These are phyloP conservation scores for Pionites leucogaster DNA, from an alignment of 2,113 vertebrate species.

Conservation along the genomic window DNA sequence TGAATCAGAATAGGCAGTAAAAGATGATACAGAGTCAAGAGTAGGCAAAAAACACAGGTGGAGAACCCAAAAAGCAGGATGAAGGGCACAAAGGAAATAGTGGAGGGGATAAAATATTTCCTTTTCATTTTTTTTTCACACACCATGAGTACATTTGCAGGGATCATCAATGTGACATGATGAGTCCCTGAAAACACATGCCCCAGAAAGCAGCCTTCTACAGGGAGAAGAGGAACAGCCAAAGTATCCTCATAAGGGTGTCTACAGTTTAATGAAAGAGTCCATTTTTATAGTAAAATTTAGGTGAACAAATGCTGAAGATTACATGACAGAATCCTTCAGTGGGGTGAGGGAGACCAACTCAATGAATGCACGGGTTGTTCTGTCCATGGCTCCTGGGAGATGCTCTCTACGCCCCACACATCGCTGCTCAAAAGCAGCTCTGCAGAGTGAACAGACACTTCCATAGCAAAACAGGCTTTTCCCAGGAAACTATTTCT, in stretches of 20 bases:
- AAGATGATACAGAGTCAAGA: background rate
- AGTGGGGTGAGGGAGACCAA: background rate
- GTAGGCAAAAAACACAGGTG: background rate
- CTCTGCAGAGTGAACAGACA: fast-evolving
- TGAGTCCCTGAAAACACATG: background rate
- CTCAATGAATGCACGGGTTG: fast-evolving
- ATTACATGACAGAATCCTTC: background rate
- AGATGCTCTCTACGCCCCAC: background rate
- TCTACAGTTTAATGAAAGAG: background rate
- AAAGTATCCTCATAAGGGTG: background rate
- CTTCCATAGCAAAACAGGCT: background rate
- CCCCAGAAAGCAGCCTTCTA: background rate
- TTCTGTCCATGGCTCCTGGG: background rate
- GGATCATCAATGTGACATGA: background rate
- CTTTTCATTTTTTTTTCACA: background rate
- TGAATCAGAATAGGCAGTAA: background rate
- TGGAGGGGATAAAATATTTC: background rate
- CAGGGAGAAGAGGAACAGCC: background rate
- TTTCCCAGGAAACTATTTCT: background rate
- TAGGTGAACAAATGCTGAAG: background rate
- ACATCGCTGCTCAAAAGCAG: fast-evolving
- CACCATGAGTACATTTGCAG: background rate
- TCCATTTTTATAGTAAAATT: background rate
- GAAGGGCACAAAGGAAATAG: background rate
- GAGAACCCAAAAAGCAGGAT: background rate